Base-by-base conservation (phyloP, 2,113 vertebrate species). In the Lota lota region DNA sequence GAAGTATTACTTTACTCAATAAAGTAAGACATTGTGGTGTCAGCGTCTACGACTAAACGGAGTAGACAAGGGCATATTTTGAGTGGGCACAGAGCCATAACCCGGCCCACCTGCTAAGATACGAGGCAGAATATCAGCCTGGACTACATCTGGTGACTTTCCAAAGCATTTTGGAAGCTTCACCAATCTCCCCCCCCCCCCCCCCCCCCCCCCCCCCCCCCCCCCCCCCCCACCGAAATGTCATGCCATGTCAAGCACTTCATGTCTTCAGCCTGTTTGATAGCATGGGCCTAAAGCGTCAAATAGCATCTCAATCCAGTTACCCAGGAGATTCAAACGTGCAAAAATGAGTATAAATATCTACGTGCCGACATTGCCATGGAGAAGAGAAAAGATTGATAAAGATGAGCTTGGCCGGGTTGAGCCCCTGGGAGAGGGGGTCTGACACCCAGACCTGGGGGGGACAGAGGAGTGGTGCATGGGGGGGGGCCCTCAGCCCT, bases 401-500 rank as follows among this genome's bases (percentile, higher is more conserved):
- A 58, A 14, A 63, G 77, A 60, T 64, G 62, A 19, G 28, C 60
- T n/a, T 1, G 51, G n/a, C 16, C 17, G 17, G 53, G 53, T 56
- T n/a, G 0, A 5, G 51, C 12, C 51, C 12, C 51, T 15, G n/a
- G n/a, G n/a, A n/a, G n/a, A n/a, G n/a, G n/a, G n/a, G 28, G 28
- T 47, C 10, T 11, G 40, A 5, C 40, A 2, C 40, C 40, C 75
- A 79, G 80, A 79, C 81, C 80, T 47, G 40, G 40, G 40, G 12
- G 40, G 10, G 40, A 33, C 3, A 75, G 79, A 75, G 79, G 82
- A 72, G 36, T 82, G 80, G 84, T 84, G 85, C 28, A 33, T 33
- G 80, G 83, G 80, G 40, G 78, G 83, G 82, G 74, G 73, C 78
- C 88, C 82, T 78, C n/a, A 77, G 80, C 70, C 80, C 82, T 71